These are phyloP conservation scores for Augochlora pura DNA, from an alignment of 1,140 invertebrate species.

Conservation along the genomic window DNA sequence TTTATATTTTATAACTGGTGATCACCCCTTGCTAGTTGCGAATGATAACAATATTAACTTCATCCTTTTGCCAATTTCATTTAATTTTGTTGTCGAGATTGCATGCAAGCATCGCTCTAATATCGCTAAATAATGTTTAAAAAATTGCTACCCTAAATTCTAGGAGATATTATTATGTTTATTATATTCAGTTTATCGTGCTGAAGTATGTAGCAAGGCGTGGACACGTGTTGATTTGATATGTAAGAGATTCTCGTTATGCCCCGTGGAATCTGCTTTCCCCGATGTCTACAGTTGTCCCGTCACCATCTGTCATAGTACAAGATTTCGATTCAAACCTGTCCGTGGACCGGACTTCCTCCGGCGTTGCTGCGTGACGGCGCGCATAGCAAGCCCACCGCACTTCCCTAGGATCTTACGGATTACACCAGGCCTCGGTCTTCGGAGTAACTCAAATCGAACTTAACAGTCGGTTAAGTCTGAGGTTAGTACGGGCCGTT, in stretches of 20 bases:
- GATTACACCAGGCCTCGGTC: constrained; percentile 56
- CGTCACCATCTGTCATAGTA: constrained; percentile 19
- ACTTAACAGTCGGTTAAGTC: constrained; percentile 74
- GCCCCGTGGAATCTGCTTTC: constrained; percentile 21
- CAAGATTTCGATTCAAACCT: constrained; percentile 33
- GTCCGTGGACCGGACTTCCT: constrained; percentile 31
- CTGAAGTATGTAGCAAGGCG: too few species aligned
- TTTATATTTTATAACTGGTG: too few species aligned
- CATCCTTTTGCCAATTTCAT: too few species aligned
- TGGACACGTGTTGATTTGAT: constrained; percentile 35
- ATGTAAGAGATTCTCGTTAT: constrained; percentile 35
- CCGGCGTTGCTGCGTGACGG: constrained; percentile 27
- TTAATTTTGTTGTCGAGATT: too few species aligned
- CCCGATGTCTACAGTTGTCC: not conserved
- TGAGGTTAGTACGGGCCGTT: constrained; percentile 56
- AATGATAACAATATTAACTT: too few species aligned
- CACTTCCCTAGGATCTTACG: constrained; percentile 42
- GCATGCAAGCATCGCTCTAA: too few species aligned
- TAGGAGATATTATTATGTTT: too few species aligned
- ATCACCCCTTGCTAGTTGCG: too few species aligned
- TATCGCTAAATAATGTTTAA: too few species aligned
- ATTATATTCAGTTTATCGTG: too few species aligned
- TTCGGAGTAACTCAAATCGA: constrained; percentile 64
- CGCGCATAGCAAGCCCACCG: constrained; percentile 29
- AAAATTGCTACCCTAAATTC: too few species aligned